Evolutionary conservation across 2,797 vertebrate genomes (phyloP).

Genomic region (Halcyon leucocephala): DNA sequence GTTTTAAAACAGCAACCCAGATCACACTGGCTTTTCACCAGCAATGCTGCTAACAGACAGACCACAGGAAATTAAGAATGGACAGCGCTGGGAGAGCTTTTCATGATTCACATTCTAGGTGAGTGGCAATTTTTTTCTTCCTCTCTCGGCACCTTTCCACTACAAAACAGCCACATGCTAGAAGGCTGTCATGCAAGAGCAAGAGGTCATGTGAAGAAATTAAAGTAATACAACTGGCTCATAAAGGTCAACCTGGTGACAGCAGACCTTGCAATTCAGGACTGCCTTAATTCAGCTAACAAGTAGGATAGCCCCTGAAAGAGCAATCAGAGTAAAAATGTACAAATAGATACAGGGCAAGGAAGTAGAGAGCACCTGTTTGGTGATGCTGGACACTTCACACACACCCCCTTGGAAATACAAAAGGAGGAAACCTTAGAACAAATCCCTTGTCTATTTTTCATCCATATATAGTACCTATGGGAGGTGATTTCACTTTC

Average conservation of each 20-base stretch:
- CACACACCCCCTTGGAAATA: neutral
- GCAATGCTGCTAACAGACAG: slow-evolving; percentile 1
- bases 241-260: slow-evolving; percentile 20
- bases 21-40: slow-evolving; percentile 59
- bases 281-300: slow-evolving; percentile 41
- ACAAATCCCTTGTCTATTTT: slow-evolving; percentile 28
- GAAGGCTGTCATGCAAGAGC: slow-evolving; percentile 46
- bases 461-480: slow-evolving; percentile 12
- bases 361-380: neutral
- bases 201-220: slow-evolving; percentile 69
- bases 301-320: neutral
- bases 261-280: slow-evolving; percentile 7
- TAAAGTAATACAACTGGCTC: slow-evolving; percentile 61
- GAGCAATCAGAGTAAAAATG: neutral
- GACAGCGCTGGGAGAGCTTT: slow-evolving; percentile 57
- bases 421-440: neutral
- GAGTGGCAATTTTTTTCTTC: slow-evolving; percentile 39
- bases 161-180: slow-evolving; percentile 36
- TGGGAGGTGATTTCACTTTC: slow-evolving; percentile 53
- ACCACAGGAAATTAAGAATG: slow-evolving; percentile 73
- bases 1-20: slow-evolving; percentile 61
- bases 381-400: neutral
- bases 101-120: slow-evolving; percentile 64
- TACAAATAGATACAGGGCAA: neutral
- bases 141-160: slow-evolving; percentile 21